Conservation (phyloP, 2,113 vertebrate species). For the Pungitius pungitius region DNA sequence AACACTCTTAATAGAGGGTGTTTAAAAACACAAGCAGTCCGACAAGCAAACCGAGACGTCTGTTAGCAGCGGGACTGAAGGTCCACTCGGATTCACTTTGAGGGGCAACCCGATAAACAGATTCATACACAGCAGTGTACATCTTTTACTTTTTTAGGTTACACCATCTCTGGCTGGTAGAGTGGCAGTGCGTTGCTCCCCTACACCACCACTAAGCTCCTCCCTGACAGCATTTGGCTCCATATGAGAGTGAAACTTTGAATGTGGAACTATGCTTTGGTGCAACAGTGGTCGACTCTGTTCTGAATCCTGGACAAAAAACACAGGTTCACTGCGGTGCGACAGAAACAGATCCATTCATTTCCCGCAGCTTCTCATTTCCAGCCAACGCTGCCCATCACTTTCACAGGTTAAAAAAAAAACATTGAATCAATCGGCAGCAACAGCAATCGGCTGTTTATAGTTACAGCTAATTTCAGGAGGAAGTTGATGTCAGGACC, state of each 20-base stretch:
- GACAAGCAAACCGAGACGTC: slow-evolving; percentile 2
- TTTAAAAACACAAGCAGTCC: slow-evolving; percentile 34
- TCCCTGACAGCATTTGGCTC: not conserved
- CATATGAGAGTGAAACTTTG: not conserved
- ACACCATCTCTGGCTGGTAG: not conserved
- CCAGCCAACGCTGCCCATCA: not conserved
- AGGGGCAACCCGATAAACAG: not conserved
- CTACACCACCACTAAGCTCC: not conserved
- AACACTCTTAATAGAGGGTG: slow-evolving; percentile 61
- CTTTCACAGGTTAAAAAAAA: not conserved
- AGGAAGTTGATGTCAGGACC: not conserved
- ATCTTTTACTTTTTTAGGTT: not conserved
- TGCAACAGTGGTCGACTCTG: not conserved
- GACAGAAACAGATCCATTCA: not conserved
- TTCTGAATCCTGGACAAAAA: not conserved
- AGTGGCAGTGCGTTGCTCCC: not conserved
- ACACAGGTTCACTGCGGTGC: not conserved
- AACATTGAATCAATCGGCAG: too few relatives aligned
- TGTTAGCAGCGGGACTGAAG: slow-evolving; percentile 13
- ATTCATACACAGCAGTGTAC: not conserved
- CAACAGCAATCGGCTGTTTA: not conserved
- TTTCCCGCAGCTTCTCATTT: not conserved
- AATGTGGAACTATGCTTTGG: not conserved
- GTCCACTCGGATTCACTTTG: not conserved
- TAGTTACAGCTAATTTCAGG: not conserved